A percentile compares a stretch with the other conserved stretches of the same genome.
Evolutionary conservation across 2,888 invertebrate genomes (phyloP).

Genomic region (Zygothrica quintamaculata): DNA sequence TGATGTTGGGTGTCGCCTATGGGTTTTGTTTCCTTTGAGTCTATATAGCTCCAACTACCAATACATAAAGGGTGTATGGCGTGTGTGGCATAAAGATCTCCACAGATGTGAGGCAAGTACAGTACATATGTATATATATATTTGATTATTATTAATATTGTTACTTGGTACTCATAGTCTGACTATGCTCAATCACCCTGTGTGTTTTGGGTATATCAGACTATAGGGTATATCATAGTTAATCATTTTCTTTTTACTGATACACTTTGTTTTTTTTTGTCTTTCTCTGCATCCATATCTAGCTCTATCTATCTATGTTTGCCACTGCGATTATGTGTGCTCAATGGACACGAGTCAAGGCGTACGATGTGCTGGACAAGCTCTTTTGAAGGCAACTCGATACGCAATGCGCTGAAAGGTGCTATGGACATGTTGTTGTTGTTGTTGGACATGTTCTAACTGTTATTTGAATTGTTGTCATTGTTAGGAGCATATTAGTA

Average conservation of each 20-base stretch:
- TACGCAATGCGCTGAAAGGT: constrained; percentile 52
- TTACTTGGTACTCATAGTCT: too few relatives aligned
- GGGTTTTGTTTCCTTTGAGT: too few relatives aligned
- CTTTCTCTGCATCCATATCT: not conserved
- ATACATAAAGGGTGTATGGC: too few relatives aligned
- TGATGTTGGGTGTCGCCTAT: constrained; percentile 12
- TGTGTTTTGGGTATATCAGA: too few relatives aligned
- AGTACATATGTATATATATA: too few relatives aligned
- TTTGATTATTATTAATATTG: too few relatives aligned
- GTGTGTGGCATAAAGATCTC: too few relatives aligned
- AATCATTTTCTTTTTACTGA: not conserved
- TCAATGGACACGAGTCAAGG: constrained; percentile 74
- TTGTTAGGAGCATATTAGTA: constrained; percentile 58
- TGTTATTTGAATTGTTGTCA: constrained; percentile 29
- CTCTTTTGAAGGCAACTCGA: constrained; percentile 74
- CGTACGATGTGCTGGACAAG: constrained; percentile 64
- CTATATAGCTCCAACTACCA: constrained; percentile 3
- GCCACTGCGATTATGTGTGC: constrained; percentile 58
- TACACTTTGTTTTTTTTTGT: not conserved
- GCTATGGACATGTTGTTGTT: constrained; percentile 21
- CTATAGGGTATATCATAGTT: too few relatives aligned
- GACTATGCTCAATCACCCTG: too few relatives aligned
- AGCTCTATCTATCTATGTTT: constrained; percentile 3
- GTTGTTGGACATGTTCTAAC: constrained; percentile 21
- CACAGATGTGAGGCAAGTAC: too few relatives aligned